Evolutionary conservation across 2,888 invertebrate genomes (phyloP).

Genomic region (Chrysolina americana): DNA sequence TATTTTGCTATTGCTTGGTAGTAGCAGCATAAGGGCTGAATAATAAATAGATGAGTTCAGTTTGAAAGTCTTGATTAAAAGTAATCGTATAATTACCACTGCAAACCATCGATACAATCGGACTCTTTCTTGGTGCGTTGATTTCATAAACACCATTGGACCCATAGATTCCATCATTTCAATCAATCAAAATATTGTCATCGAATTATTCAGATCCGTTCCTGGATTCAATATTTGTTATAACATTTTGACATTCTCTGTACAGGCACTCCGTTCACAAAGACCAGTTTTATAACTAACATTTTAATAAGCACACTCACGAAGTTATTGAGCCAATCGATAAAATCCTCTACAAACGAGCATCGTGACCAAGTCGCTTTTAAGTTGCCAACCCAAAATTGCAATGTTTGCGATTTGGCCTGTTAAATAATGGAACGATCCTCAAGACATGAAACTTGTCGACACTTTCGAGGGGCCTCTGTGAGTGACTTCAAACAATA

Average conservation of each 20-base stretch:
- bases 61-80: no score
- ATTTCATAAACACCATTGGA: no score
- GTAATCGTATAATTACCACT: no score
- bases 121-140: no score
- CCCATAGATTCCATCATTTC: no score
- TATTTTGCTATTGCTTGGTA: no score
- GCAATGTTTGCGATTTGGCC: slow-evolving; percentile 37
- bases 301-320: slow-evolving; percentile 14
- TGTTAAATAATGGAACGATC: slow-evolving; percentile 38
- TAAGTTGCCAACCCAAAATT: slow-evolving; percentile 30
- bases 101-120: no score
- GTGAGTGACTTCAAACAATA: slow-evolving; percentile 35
- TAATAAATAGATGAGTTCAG: no score
- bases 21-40: no score
- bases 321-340: slow-evolving; percentile 5
- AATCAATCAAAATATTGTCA: no score
- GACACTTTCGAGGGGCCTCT: slow-evolving; percentile 36
- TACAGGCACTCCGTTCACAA: not conserved
- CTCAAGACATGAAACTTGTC: slow-evolving; percentile 37
- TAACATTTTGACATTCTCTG: not conserved
- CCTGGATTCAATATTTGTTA: no score
- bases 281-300: not conserved
- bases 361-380: slow-evolving; percentile 20
- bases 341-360: slow-evolving; percentile 1
- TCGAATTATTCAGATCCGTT: no score